Evolutionary conservation across 2,797 vertebrate genomes (phyloP), one percentile per base, ranked within the genome.

Genomic region (Sibirionetta formosa): DNA sequence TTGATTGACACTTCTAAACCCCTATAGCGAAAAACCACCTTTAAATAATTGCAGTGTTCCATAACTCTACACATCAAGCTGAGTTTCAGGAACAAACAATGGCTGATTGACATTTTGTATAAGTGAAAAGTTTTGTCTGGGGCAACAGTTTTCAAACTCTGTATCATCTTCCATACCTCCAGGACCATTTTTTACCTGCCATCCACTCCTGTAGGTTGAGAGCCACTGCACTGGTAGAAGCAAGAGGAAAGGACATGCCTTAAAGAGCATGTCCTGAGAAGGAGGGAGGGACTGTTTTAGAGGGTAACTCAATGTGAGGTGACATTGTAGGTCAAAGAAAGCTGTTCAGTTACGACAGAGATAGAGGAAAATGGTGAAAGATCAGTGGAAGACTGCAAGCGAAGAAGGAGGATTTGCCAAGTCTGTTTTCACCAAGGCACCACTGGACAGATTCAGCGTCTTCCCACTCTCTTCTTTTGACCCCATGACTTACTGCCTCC

Each of bases 211-310:
- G 15, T 3, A 44, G 26, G 48, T 76, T 64, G 38, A 87, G 35
- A 82, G 38, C 8, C 78, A 86, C 8, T 38, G 54, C 31, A 29
- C 0, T 12, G 20, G 14, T 1, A 46, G 24, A 75, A 73, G 42
- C 16, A 60, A 71, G 26, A 42, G 38, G 11, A 61, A 91, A 77
- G 38, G 1, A 2, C 16, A 18, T 8, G 27, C 6, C 40, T 29
- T 65, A 61, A 3, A 71, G 53, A 69, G 66, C 38, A 16, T 0
- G 50, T 0, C 12, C 57, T 1, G 0, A 0, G 0, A 82, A 65
- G 57, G 82, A 78, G 6, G 18, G 16, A 71, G 64, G 8, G 11
- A 3, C 19, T 50, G 16, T 23, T 29, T 75, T 9, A 38, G 15
- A 57, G 5, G 75, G 12, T 33, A 90, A 64, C 11, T n/a, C 26